Conservation (phyloP, 1,140 invertebrate species). For the Drosophila auraria region DNA sequence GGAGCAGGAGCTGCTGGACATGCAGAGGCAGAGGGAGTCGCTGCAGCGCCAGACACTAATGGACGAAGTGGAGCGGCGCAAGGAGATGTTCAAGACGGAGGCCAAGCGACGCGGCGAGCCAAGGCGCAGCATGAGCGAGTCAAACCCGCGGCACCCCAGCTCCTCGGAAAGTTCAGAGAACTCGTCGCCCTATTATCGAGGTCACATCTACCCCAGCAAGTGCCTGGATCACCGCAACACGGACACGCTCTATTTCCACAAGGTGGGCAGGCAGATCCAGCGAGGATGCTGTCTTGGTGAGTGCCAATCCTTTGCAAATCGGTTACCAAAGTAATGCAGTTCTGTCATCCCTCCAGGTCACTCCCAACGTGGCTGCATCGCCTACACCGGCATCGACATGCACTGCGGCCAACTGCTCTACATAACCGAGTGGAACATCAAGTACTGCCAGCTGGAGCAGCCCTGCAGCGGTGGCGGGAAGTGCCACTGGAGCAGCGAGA, state of each 20-base stretch:
- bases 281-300: constrained; percentile 77
- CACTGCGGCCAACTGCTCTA: constrained; percentile 89
- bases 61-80: constrained; percentile 81
- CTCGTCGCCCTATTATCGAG: constrained; percentile 74
- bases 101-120: constrained; percentile 73
- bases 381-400: constrained; percentile 89
- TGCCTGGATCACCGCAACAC: constrained; percentile 78
- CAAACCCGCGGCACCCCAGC: constrained; percentile 71
- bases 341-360: constrained; percentile 85
- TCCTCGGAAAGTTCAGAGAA: constrained; percentile 82
- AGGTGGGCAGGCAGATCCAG: constrained; percentile 76
- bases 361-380: constrained; percentile 88
- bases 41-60: constrained; percentile 74
- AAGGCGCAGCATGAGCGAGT: constrained; percentile 80
- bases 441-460: constrained; percentile 80
- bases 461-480: constrained; percentile 65
- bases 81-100: constrained; percentile 82
- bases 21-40: constrained; percentile 87
- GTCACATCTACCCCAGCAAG: constrained; percentile 70
- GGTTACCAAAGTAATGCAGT: background rate
- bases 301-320: background rate
- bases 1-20: constrained; percentile 87
- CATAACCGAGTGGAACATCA: constrained; percentile 90
- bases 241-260: constrained; percentile 79
- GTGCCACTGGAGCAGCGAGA: constrained; percentile 72